Evolutionary conservation across 2,797 vertebrate genomes (phyloP).

Genomic region (Staurois parvus): DNA sequence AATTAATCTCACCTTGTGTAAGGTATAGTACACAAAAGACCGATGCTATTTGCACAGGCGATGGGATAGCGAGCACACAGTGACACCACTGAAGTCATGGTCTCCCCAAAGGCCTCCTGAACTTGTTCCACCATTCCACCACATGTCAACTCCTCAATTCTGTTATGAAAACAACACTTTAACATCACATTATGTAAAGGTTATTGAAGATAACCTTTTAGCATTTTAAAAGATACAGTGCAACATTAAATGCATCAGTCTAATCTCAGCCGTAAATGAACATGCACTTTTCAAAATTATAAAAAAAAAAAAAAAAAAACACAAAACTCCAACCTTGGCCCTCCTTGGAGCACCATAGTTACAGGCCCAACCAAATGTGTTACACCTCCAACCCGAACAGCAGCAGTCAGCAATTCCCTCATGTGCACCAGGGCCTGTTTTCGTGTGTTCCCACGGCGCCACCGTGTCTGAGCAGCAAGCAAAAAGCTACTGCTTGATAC

Average conservation of each 20-base stretch:
- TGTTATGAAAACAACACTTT: slow-evolving; percentile 67
- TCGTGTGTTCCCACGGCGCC: slow-evolving; percentile 93
- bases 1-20: slow-evolving; percentile 87
- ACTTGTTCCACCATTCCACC: slow-evolving; percentile 99
- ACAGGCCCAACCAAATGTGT: slow-evolving; percentile 96
- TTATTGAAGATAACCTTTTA: neutral
- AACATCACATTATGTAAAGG: neutral
- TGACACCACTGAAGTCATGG: slow-evolving; percentile 97
- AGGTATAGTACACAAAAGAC: slow-evolving; percentile 95
- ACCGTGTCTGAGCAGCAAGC: slow-evolving; percentile 94
- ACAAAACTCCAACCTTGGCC: slow-evolving; percentile 85
- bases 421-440: slow-evolving; percentile 97
- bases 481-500: slow-evolving; percentile 98
- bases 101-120: slow-evolving; percentile 97
- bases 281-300: neutral
- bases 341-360: slow-evolving; percentile 97
- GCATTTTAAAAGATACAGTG: neutral
- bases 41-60: slow-evolving; percentile 97
- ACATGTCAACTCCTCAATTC: slow-evolving; percentile 96
- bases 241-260: neutral
- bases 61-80: slow-evolving; percentile 97
- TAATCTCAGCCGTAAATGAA: neutral
- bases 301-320: no score
- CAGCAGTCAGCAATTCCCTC: slow-evolving; percentile 94
- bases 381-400: slow-evolving; percentile 93